A percentile compares a stretch with the other conserved stretches of the same genome.
These are phyloP conservation scores for Drosophila yooni DNA, from an alignment of 2,888 invertebrate genomes.

Conservation along the genomic window DNA sequence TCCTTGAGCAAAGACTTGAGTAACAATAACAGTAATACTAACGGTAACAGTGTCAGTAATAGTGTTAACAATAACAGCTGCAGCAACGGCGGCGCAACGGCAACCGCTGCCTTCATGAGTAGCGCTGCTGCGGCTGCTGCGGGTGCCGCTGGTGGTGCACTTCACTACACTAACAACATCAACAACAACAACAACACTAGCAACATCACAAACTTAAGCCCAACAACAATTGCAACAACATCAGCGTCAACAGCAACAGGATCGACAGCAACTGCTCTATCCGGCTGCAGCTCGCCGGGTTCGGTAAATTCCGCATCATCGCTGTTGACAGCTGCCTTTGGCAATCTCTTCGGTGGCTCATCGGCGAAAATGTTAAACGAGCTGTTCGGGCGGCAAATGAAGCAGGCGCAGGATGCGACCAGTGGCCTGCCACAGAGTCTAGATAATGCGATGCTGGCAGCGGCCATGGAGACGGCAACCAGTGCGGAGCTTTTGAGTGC, in stretches of 20 bases:
- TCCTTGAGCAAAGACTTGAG: conserved; percentile 72
- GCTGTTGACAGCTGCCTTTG: conserved; percentile 80
- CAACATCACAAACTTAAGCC: conserved; percentile 32
- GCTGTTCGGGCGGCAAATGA: conserved; percentile 92
- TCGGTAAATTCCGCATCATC: conserved; percentile 73
- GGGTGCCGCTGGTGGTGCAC: conserved; percentile 92
- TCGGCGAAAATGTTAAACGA: conserved; percentile 97
- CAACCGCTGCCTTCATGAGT: conserved; percentile 88
- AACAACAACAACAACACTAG: conserved; percentile 40
- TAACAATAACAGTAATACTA: conserved; percentile 43
- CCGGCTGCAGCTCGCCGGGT: conserved; percentile 63
- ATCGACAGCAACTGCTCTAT: conserved; percentile 50
- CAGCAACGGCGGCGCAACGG: conserved; percentile 72
- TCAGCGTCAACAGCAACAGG: conserved; percentile 25
- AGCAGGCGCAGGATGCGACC: conserved; percentile 88
- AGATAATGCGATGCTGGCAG: conserved; percentile 85
- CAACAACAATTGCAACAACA: conserved; percentile 38
- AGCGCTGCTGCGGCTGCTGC: conserved; percentile 89
- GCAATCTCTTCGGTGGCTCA: conserved; percentile 89
- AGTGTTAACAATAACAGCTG: conserved; percentile 59
- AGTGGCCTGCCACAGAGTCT: conserved; percentile 85
- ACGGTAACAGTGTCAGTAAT: conserved; percentile 44
- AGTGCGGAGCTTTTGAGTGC: conserved; percentile 85
- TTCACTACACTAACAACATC: conserved; percentile 86
- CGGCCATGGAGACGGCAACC: conserved; percentile 85